Percentiles rank a stretch among this genome's conserved stretches.
Conservation (phyloP, 2,888 invertebrate genomes). For the Oscheius myriophilus region DNA sequence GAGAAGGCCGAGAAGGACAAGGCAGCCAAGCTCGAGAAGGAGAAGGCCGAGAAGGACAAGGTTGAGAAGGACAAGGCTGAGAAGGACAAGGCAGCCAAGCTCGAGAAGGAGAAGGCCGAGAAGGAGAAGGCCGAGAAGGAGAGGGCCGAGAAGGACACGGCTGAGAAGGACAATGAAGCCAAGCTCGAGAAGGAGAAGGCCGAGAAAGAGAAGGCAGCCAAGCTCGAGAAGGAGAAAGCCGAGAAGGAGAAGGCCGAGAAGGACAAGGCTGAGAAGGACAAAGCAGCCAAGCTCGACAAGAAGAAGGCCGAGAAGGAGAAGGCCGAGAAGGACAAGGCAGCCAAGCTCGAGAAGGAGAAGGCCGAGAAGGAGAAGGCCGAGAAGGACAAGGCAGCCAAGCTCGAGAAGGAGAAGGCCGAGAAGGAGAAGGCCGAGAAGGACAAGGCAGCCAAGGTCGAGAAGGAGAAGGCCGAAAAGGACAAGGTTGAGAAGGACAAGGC, state of each 20-base stretch:
- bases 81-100: slow-evolving; percentile 11
- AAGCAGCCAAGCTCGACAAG: slow-evolving; percentile 10
- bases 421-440: slow-evolving; percentile 6
- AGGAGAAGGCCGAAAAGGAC: slow-evolving; percentile 14
- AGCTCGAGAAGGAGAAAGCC: slow-evolving; percentile 14
- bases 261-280: slow-evolving; percentile 13
- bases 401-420: slow-evolving; percentile 11
- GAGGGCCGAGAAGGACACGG: slow-evolving; percentile 16
- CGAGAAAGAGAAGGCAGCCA: slow-evolving; percentile 15
- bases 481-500: slow-evolving; percentile 14
- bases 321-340: slow-evolving; percentile 16
- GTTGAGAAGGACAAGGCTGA: slow-evolving; percentile 8
- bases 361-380: slow-evolving; percentile 14
- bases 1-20: slow-evolving; percentile 3
- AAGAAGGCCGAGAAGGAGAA: slow-evolving; percentile 13
- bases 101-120: slow-evolving; percentile 10
- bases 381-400: slow-evolving; percentile 5
- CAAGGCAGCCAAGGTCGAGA: no score
- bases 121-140: slow-evolving; percentile 9
- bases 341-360: slow-evolving; percentile 14
- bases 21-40: slow-evolving; percentile 14
- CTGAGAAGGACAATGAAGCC: slow-evolving; percentile 7
- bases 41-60: slow-evolving; percentile 18
- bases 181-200: slow-evolving; percentile 12
- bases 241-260: slow-evolving; percentile 14